phyloP scores from a whole-genome alignment of 2,888 invertebrate species.

The Ochlodes sylvanus region DNA sequence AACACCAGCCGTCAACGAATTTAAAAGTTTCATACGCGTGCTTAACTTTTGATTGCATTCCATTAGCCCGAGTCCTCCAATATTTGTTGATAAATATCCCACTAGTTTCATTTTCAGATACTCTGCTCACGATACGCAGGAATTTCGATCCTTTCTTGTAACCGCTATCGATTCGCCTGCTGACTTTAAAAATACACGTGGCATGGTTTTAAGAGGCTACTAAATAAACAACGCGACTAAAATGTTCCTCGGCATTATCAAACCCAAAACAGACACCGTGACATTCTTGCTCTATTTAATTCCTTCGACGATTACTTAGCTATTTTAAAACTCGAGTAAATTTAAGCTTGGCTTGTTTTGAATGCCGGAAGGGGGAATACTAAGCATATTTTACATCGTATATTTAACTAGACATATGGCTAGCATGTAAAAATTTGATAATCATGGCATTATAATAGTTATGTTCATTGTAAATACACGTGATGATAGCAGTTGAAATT shows the following conservation, averaged over 20 bases:
- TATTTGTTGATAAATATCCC: slow-evolving; percentile 53
- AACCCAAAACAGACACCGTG: slow-evolving; percentile 58
- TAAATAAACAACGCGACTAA: slow-evolving; percentile 34
- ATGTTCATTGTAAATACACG: slow-evolving; percentile 18
- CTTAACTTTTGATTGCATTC: slow-evolving; percentile 66
- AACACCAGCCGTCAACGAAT: slow-evolving; percentile 64
- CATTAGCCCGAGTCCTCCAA: slow-evolving; percentile 56
- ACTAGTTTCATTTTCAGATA: slow-evolving; percentile 42
- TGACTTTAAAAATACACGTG: slow-evolving; percentile 31
- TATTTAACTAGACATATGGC: slow-evolving; percentile 53
- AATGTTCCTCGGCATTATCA: slow-evolving; percentile 38
- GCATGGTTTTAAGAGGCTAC: slow-evolving; percentile 29
- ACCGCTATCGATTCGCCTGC: slow-evolving; percentile 13
- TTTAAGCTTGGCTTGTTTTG: slow-evolving; percentile 73
- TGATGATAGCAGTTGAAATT: slow-evolving; percentile 17
- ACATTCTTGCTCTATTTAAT: slow-evolving; percentile 75
- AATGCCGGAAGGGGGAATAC: slow-evolving; percentile 76
- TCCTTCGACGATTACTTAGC: slow-evolving; percentile 67
- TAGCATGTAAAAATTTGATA: slow-evolving; percentile 43
- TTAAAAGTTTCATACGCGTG: slow-evolving; percentile 64
- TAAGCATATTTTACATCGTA: slow-evolving; percentile 66
- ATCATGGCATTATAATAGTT: slow-evolving; percentile 35
- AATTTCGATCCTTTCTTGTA: slow-evolving; percentile 5
- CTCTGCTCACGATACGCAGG: slow-evolving; percentile 8
- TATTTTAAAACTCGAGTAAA: slow-evolving; percentile 73